A percentile compares a stretch with the other conserved stretches of the same genome.
These are phyloP conservation scores for Agrochola litura DNA, from an alignment of 2,888 invertebrate species.

Conservation along the genomic window DNA sequence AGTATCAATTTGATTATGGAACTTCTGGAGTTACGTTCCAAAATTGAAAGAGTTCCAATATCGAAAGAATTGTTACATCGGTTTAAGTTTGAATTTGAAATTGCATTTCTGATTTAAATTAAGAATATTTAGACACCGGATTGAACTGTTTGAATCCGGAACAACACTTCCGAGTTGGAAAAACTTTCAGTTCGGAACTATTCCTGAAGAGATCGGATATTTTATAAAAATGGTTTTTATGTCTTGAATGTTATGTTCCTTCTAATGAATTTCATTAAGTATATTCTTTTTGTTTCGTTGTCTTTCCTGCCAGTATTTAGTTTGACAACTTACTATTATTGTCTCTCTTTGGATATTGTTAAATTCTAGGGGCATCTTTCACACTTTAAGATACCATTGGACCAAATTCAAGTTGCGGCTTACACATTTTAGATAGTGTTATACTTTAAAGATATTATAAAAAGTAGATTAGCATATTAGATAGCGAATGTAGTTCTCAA, in stretches of 20 bases:
- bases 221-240: constrained; percentile 54
- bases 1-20: constrained; percentile 63
- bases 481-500: constrained; percentile 55
- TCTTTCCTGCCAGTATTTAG: constrained; percentile 69
- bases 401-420: constrained; percentile 55
- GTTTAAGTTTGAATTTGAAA: constrained; percentile 62
- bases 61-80: constrained; percentile 58
- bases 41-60: constrained; percentile 59
- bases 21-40: constrained; percentile 44
- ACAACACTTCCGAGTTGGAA: constrained; percentile 44
- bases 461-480: constrained; percentile 56
- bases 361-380: constrained; percentile 66
- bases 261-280: constrained; percentile 70
- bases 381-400: constrained; percentile 48
- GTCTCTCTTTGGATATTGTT: constrained; percentile 59
- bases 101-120: constrained; percentile 68
- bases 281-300: constrained; percentile 63
- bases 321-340: constrained; percentile 52
- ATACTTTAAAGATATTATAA: constrained; percentile 40
- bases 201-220: constrained; percentile 58
- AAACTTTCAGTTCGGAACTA: constrained; percentile 54
- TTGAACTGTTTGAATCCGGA: constrained; percentile 47
- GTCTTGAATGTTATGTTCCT: constrained; percentile 68
- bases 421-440: constrained; percentile 55
- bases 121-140: constrained; percentile 52